Base-by-base conservation (phyloP, 2,113 vertebrate species). In the Chionodraco myersi region DNA sequence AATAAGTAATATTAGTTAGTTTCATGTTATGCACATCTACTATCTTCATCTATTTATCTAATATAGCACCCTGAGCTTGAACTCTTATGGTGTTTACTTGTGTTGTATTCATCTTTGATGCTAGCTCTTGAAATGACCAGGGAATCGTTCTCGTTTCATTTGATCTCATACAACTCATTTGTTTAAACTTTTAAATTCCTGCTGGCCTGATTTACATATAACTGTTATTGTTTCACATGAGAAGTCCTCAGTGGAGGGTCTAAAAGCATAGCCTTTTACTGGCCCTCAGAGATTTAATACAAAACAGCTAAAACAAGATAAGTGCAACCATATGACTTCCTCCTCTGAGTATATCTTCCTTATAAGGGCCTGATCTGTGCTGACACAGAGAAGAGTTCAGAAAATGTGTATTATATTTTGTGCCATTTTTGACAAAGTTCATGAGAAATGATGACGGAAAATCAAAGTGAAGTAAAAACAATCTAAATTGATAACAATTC, bases 291-390 rank as follows among this genome's bases (percentile, higher is more conserved):
- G 53, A 53, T 59, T 53, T 72, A 81, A 90, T 67, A 54, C 70
- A 77, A 63, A 91, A 65, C 86, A 86, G 80, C 72, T 82, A 41
- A 72, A 85, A 63, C 13, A 64, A 34, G 67, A 57, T 84, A 91
- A 90, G 16, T 79, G 78, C 72, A 79, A 71, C 80, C 86, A 88
- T 41, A 71, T 83, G 81, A 68, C 51, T 67, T 69, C 77, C 71
- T 4, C 9, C 60, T 70, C 60, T 30, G 21, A 78, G 82, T 47
- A 49, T 12, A 12, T 4, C 3, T 0, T 18, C 13, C 16, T 23
- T 13, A 23, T 1, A 10, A 56, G 6, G 13, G 58, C 64, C 62
- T 3, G 13, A n/a, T 51, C 57, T 18, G 41, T 1, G 1, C 47
- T 1, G 5, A 23, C 30, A 52, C 6, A 3, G 0, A 3, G 0